Evolutionary conservation across 2,888 invertebrate species (phyloP).

Genomic region (Mimas tiliae): DNA sequence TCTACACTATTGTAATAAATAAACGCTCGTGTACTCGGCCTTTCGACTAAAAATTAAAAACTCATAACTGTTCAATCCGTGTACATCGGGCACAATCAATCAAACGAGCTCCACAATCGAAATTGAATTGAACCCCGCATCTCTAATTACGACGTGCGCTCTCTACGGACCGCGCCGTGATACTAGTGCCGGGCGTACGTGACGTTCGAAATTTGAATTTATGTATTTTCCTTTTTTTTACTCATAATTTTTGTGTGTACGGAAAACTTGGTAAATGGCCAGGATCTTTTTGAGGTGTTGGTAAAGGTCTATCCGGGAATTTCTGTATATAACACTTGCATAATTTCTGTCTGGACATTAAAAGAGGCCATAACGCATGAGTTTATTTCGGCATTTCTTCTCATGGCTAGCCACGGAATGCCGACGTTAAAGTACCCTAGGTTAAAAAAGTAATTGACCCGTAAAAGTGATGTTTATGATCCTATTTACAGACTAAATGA

Average conservation of each 20-base stretch:
- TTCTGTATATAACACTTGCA: no score
- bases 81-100: conserved; percentile 33
- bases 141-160: conserved; percentile 29
- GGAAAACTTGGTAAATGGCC: background rate
- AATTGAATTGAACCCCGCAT: conserved; percentile 33
- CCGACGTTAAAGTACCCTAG: no score
- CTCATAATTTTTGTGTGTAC: background rate
- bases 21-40: conserved; percentile 5
- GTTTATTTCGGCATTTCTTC: no score
- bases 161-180: conserved; percentile 10
- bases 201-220: conserved; percentile 18
- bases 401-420: no score
- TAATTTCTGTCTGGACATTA: no score
- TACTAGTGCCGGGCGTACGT: conserved; percentile 11
- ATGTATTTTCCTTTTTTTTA: background rate
- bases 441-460: no score
- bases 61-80: conserved; percentile 30
- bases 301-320: no score
- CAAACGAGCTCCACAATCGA: conserved; percentile 35
- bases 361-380: no score
- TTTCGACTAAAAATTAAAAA: conserved; percentile 27
- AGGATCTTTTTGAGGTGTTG: background rate
- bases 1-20: background rate
- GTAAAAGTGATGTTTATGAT: no score
- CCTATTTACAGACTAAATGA: no score